A percentile compares a stretch with the other conserved stretches of the same genome.
Conservation (phyloP, 2,888 invertebrate species). For the Lycaena phlaeas region DNA sequence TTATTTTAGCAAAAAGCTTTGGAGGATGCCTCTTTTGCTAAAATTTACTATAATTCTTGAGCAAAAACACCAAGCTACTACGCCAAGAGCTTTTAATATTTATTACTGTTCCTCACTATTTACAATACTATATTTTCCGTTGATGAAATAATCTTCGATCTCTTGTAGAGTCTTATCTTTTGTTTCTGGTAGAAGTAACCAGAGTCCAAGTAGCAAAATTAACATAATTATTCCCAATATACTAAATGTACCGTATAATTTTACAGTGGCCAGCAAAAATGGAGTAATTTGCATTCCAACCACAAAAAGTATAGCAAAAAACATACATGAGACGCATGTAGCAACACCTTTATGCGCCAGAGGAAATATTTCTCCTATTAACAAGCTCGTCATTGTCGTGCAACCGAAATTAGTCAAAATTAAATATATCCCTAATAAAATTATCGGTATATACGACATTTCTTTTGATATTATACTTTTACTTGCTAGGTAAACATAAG, state of each 20-base stretch:
- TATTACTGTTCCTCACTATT: not conserved
- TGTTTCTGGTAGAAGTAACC: slow-evolving; percentile 9
- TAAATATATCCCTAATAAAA: not conserved
- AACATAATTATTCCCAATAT: not conserved
- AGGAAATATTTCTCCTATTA: slow-evolving; percentile 8
- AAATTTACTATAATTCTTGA: too few species aligned
- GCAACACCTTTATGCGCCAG: slow-evolving; percentile 2
- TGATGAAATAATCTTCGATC: slow-evolving; percentile 11
- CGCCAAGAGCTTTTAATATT: too few species aligned
- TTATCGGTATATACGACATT: not conserved
- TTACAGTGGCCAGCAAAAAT: not conserved
- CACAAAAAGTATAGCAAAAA: not conserved
- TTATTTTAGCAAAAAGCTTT: too few species aligned
- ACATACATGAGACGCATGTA: not conserved
- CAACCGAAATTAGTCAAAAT: not conserved
- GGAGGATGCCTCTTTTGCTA: too few species aligned
- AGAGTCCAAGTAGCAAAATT: not conserved
- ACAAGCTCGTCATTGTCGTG: not conserved
- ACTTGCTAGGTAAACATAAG: slow-evolving; percentile 28
- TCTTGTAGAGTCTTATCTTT: slow-evolving; percentile 11
- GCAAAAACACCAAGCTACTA: too few species aligned
- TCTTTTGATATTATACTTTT: not conserved
- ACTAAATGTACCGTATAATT: not conserved
- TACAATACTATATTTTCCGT: slow-evolving; percentile 1
- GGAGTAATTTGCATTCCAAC: slow-evolving; percentile 1